Conservation (phyloP, 2,113 vertebrate genomes). For the Charadrius vociferus region DNA sequence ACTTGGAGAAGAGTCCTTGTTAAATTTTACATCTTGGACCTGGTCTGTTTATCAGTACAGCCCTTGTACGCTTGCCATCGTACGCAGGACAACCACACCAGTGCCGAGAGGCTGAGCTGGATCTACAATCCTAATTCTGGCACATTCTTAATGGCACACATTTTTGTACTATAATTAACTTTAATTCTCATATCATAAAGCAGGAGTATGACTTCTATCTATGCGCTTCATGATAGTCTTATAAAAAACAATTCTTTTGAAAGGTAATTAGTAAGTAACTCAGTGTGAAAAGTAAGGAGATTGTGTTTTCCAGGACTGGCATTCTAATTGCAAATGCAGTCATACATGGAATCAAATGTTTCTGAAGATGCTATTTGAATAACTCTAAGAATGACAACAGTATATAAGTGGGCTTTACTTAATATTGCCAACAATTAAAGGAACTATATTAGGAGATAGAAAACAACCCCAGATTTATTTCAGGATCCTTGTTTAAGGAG, state of each 20-base stretch:
- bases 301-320: background rate
- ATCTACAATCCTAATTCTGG: background rate
- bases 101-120: background rate
- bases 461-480: background rate
- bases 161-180: background rate
- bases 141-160: background rate
- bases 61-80: background rate
- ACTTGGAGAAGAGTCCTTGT: background rate
- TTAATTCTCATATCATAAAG: background rate
- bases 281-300: background rate
- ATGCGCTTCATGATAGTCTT: background rate
- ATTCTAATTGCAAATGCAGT: background rate
- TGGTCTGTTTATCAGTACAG: conserved; percentile 18
- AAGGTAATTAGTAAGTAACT: background rate
- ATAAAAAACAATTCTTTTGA: background rate
- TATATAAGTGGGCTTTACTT: background rate
- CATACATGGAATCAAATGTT: background rate
- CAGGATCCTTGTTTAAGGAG: background rate
- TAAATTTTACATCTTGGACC: background rate
- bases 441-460: background rate
- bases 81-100: background rate
- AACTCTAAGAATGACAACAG: background rate
- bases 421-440: background rate
- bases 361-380: conserved; percentile 2
- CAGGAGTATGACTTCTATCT: background rate